Evolutionary conservation across 1,140 invertebrate genomes (phyloP), one percentile per base, ranked within the genome.

Genomic region (Diorhabda carinulata): DNA sequence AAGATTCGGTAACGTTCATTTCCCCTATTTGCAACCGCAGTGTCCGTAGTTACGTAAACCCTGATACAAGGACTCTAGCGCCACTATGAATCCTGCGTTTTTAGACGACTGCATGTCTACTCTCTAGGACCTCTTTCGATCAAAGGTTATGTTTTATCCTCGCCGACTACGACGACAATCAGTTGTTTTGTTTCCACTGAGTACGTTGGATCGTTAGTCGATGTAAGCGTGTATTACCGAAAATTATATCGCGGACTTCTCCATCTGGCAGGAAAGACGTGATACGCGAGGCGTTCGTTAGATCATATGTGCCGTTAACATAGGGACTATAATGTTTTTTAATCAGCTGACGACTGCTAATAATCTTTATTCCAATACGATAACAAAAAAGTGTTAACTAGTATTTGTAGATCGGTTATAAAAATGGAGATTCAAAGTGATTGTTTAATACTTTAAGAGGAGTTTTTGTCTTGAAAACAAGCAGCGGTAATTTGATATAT

Each of bases 91-190:
- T 64, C 9, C 47, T 45, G 64, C 69, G 69, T 61, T 58, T 56
- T 44, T 64, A 57, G 41, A 58, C 69, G 69, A 66, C 69, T 43
- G 59, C 59, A 62, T 62, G 60, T 43, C 58, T 52, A n/a, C 47
- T 52, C 47, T 41, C 61, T 41, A 62, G 43, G 8, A 43, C 63
- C 8, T 64, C 64, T 70, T 70, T 47, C 69, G 62, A 43, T 60
- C 62, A 66, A 60, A 70, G 69, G 64, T 70, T 70, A 70, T 57
- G 58, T 62, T 43, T 43, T 56, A 56, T 61, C 64, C 44, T 52
- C 64, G 58, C 63, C 52, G 45, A 52, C 45, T 41, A 3, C 52
- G 52, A n/a, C 2, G 45, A 42, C 8, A 8, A 64, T 9, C 6
- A 52, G 25, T 44, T 25, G 8, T 44, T 44, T 45, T 25, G 45